phyloP scores from a whole-genome alignment of 1,140 invertebrate species.

The Pseudachorutes palmiensis region DNA sequence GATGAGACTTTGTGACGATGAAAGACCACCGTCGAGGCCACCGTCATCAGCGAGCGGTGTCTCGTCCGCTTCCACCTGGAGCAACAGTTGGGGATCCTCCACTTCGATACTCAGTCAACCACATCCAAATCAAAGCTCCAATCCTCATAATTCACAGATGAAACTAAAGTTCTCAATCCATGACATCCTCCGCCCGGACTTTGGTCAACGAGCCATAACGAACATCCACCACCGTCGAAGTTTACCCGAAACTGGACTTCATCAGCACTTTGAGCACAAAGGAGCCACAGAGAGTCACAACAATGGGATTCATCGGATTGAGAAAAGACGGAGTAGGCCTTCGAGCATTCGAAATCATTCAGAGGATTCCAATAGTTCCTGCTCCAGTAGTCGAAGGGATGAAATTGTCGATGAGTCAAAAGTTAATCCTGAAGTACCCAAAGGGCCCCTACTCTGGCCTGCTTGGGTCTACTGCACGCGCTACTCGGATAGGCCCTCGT shows the following conservation, averaged over 20 bases:
- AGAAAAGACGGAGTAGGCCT: conserved; percentile 14
- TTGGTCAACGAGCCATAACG: conserved; percentile 49
- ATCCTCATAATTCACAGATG: conserved; percentile 21
- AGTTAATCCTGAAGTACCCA: conserved; percentile 33
- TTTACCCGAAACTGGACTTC: no score
- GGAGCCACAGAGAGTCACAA: neutral
- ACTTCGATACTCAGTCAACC: conserved; percentile 19
- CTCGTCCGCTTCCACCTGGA: conserved; percentile 40
- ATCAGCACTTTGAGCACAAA: neutral
- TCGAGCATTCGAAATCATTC: conserved; percentile 35
- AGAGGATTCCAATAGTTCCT: conserved; percentile 35
- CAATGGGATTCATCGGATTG: neutral
- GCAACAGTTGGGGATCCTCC: conserved; percentile 14
- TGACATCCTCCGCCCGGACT: conserved; percentile 82
- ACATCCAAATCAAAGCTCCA: conserved; percentile 27
- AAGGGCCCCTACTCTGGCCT: conserved; percentile 53
- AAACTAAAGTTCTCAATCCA: conserved; percentile 80
- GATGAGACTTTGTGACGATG: neutral
- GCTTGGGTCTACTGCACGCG: conserved; percentile 97
- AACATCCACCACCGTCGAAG: no score
- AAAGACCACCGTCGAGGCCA: conserved; percentile 39
- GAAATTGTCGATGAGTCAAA: conserved; percentile 37
- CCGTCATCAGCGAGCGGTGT: conserved; percentile 42
- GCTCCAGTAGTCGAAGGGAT: conserved; percentile 16
- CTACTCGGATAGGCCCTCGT: conserved; percentile 90